Evolutionary conservation across 2,888 invertebrate genomes (phyloP).

Genomic region (Zaprionus obscuricornis): DNA sequence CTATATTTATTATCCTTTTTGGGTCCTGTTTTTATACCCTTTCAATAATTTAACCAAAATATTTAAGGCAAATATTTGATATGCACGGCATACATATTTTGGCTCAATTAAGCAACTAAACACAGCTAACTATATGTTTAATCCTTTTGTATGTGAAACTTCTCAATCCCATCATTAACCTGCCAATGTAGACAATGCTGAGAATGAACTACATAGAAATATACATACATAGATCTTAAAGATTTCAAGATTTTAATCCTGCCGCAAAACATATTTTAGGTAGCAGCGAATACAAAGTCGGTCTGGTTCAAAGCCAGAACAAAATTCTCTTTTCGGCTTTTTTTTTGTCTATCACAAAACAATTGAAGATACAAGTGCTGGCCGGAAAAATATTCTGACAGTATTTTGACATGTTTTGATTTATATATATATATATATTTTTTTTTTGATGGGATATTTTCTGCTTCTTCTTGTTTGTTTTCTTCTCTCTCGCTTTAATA

Average conservation of each 20-base stretch:
- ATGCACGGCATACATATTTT: conserved; percentile 68
- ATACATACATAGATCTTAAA: too few species aligned
- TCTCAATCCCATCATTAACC: conserved; percentile 45
- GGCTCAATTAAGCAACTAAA: conserved; percentile 80
- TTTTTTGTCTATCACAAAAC: conserved; percentile 39
- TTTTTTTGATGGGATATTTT: conserved; percentile 46
- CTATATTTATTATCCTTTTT: conserved; percentile 7
- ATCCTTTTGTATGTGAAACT: conserved; percentile 53
- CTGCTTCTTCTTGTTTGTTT: conserved; percentile 2
- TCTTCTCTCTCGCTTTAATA: not conserved
- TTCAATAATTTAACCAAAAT: conserved; percentile 74
- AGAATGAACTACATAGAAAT: too few species aligned
- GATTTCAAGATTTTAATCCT: conserved; percentile 24
- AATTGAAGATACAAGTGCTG: conserved; percentile 63
- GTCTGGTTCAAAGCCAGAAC: conserved; percentile 56
- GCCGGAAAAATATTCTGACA: conserved; percentile 49
- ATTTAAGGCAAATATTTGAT: conserved; percentile 74
- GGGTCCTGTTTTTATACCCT: conserved; percentile 55
- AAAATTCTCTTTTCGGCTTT: too few species aligned
- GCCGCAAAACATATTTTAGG: conserved; percentile 42
- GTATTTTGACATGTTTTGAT: conserved; percentile 75
- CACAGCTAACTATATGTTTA: conserved; percentile 69
- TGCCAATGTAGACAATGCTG: conserved; percentile 30
- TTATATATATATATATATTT: conserved; percentile 55
- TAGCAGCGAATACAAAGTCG: conserved; percentile 49